A percentile compares a stretch with the other conserved stretches of the same genome.
These are phyloP conservation scores for Philhelius pedissequus DNA, from an alignment of 2,888 invertebrate species.

Conservation along the genomic window DNA sequence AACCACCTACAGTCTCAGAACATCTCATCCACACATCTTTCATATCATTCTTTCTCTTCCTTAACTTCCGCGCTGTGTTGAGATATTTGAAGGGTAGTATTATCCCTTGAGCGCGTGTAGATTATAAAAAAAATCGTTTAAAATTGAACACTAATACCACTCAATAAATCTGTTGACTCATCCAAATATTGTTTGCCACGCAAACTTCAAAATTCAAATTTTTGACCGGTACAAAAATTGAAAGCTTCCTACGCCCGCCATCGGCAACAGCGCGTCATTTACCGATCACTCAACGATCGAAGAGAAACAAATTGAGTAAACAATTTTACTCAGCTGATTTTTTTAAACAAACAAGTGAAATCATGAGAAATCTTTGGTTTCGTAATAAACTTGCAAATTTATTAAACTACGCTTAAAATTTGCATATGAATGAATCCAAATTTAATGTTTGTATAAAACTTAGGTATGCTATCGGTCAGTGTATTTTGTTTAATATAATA, in stretches of 20 bases:
- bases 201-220: slow-evolving; percentile 13
- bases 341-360: slow-evolving; percentile 46
- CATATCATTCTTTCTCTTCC: too few species aligned
- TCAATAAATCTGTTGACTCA: not conserved
- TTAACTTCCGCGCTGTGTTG: too few species aligned
- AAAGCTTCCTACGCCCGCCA: slow-evolving; percentile 14
- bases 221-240: slow-evolving; percentile 32
- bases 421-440: slow-evolving; percentile 31
- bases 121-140: too few species aligned
- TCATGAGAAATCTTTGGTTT: slow-evolving; percentile 39
- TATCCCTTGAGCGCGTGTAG: too few species aligned
- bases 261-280: not conserved
- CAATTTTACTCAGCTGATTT: not conserved
- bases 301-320: slow-evolving; percentile 30
- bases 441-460: slow-evolving; percentile 35
- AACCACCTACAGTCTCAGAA: too few species aligned
- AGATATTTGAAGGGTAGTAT: too few species aligned
- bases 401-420: slow-evolving; percentile 41
- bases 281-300: not conserved
- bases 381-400: slow-evolving; percentile 19
- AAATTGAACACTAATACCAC: too few species aligned
- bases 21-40: too few species aligned
- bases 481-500: not conserved
- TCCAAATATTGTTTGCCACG: not conserved
- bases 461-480: slow-evolving; percentile 32